Evolutionary conservation across 2,888 invertebrate species (phyloP).

Genomic region (Drosophila trichaetosa): DNA sequence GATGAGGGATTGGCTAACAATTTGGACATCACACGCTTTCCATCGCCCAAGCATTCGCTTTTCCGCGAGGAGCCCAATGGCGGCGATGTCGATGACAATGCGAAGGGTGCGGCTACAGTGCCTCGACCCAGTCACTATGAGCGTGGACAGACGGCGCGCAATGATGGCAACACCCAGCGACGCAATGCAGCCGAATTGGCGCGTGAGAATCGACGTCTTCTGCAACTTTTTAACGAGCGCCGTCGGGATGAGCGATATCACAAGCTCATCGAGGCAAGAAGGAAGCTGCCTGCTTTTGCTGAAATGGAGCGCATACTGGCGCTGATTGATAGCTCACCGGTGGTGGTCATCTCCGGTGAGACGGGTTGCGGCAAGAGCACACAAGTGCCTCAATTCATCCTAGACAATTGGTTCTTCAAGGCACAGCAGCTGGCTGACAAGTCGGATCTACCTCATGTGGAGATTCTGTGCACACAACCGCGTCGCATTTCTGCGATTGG

Average conservation of each 20-base stretch:
- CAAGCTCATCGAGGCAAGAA: conserved; percentile 88
- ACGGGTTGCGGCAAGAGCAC: conserved; percentile 94
- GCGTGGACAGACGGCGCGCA: conserved; percentile 87
- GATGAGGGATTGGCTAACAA: conserved; percentile 88
- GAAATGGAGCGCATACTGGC: conserved; percentile 89
- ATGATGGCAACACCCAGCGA: conserved; percentile 85
- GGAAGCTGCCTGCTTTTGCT: conserved; percentile 90
- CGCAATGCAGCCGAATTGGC: conserved; percentile 86
- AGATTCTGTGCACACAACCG: conserved; percentile 97
- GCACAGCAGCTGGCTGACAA: conserved; percentile 72
- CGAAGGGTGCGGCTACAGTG: conserved; percentile 45
- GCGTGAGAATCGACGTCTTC: conserved; percentile 88
- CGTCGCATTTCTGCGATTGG: conserved; percentile 95
- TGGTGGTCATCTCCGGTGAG: conserved; percentile 91
- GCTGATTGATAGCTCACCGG: conserved; percentile 87
- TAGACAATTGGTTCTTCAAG: conserved; percentile 92
- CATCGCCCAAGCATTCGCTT: conserved; percentile 86
- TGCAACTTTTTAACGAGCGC: conserved; percentile 88
- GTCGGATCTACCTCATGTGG: conserved; percentile 88
- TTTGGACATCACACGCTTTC: conserved; percentile 86
- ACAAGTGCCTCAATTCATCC: conserved; percentile 96
- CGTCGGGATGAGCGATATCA: conserved; percentile 87
- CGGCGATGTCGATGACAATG: conserved; percentile 54
- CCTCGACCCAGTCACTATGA: conserved; percentile 88
- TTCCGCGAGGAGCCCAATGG: conserved; percentile 87